These are phyloP conservation scores for Arctia plantaginis DNA, from an alignment of 2,888 invertebrate genomes.

Conservation along the genomic window DNA sequence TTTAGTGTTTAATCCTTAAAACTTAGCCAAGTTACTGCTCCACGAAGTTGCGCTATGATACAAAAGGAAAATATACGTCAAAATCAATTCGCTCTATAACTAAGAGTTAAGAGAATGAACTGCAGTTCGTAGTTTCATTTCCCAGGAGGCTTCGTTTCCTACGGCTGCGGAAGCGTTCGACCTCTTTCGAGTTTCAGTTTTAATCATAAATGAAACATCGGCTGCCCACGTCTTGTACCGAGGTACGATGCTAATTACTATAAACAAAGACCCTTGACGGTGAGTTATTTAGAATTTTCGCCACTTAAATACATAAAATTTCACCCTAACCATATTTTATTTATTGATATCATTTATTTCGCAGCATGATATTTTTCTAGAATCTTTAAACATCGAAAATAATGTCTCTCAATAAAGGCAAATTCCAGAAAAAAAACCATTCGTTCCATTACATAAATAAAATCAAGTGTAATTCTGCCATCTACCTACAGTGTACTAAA, in stretches of 20 bases:
- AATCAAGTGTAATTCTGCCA: conserved; percentile 50
- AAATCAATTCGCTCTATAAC: conserved; percentile 62
- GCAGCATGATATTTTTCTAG: conserved; percentile 13
- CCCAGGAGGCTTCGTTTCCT: conserved; percentile 72
- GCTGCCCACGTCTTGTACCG: not conserved
- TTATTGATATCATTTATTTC: not conserved
- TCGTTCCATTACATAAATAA: conserved; percentile 47
- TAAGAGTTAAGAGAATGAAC: conserved; percentile 53
- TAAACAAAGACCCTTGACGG: not conserved
- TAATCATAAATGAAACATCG: conserved; percentile 77
- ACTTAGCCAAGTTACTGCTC: not conserved
- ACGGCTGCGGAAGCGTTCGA: conserved; percentile 66
- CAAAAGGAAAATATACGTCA: conserved; percentile 41
- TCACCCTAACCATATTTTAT: not conserved
- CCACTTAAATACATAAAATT: not conserved
- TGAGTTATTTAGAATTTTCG: not conserved
- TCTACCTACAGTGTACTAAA: conserved; percentile 55
- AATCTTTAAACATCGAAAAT: conserved; percentile 33
- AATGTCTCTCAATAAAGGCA: conserved; percentile 31
- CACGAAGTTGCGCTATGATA: not conserved
- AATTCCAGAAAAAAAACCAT: conserved; percentile 35
- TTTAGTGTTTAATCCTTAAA: not conserved
- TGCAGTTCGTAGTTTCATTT: conserved; percentile 63
- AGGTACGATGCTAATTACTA: not conserved
- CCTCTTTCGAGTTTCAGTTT: conserved; percentile 61